Evolutionary conservation across 2,797 vertebrate species (phyloP).

Genomic region (Craterocephalus amniculus): DNA sequence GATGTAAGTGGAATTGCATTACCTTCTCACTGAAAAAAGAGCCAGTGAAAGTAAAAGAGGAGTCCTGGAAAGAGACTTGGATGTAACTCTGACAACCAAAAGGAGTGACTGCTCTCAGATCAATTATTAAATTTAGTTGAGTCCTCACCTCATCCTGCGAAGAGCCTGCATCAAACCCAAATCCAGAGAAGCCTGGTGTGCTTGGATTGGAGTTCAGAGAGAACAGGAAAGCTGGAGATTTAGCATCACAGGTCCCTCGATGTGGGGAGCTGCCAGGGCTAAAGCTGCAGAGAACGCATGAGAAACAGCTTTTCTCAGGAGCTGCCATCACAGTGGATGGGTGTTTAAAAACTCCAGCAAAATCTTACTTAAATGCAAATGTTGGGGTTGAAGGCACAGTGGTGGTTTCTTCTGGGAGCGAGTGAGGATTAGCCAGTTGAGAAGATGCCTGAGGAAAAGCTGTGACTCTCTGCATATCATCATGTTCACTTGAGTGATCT

Average conservation of each 20-base stretch:
- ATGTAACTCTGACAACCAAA: slow-evolving; percentile 20
- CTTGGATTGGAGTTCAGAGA: slow-evolving; percentile 67
- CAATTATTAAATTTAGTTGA: slow-evolving; percentile 16
- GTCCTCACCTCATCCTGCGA: slow-evolving; percentile 74
- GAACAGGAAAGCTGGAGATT: slow-evolving; percentile 79
- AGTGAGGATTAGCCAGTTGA: slow-evolving; percentile 39
- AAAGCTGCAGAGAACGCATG: slow-evolving; percentile 56
- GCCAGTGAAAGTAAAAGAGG: slow-evolving; percentile 74
- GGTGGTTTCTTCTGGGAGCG: slow-evolving; percentile 49
- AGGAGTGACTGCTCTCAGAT: background rate
- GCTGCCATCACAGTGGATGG: background rate
- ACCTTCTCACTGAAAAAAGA: slow-evolving; percentile 83
- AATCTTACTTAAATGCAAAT: slow-evolving; percentile 76
- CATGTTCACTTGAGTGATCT: slow-evolving; percentile 27
- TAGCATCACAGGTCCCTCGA: slow-evolving; percentile 46
- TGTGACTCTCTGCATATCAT: slow-evolving; percentile 26
- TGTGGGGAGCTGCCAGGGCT: slow-evolving; percentile 65
- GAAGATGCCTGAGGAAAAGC: slow-evolving; percentile 38
- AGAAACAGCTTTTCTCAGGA: slow-evolving; percentile 1
- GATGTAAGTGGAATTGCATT: background rate
- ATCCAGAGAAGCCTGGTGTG: slow-evolving; percentile 76
- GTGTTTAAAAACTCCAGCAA: background rate
- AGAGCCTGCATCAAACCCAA: slow-evolving; percentile 70
- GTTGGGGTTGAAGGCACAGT: slow-evolving; percentile 57
- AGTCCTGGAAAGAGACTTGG: slow-evolving; percentile 69